A percentile compares a stretch with the other conserved stretches of the same genome.
phyloP scores from a whole-genome alignment of 2,113 vertebrate genomes.

The Hippolais icterina region DNA sequence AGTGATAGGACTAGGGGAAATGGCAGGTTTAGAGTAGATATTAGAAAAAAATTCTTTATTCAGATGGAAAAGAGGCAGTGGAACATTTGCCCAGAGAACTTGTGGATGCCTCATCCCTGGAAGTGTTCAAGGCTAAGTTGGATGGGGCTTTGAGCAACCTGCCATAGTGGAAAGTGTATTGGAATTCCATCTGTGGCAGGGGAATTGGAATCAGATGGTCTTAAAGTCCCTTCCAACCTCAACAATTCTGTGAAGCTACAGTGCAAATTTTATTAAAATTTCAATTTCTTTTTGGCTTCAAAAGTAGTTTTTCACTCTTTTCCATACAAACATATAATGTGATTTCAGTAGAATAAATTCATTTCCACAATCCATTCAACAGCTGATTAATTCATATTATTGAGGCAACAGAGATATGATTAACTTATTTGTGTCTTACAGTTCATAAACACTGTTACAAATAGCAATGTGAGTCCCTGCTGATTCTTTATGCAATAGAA shows the following conservation, averaged over 20 bases:
- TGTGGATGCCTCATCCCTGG: neutral
- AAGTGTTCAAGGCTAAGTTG: neutral
- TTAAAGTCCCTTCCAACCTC: neutral
- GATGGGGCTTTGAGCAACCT: neutral
- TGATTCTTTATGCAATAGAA: neutral
- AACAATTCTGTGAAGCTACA: neutral
- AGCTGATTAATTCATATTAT: slow-evolving; percentile 31
- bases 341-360: neutral
- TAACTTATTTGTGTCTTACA: neutral
- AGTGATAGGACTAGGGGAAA: neutral
- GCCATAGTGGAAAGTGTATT: neutral
- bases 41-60: neutral
- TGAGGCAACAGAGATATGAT: neutral
- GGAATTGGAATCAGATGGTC: neutral
- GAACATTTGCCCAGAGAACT: neutral
- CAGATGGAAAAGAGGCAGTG: neutral
- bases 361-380: neutral
- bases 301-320: neutral
- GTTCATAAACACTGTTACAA: neutral
- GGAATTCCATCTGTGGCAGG: no score
- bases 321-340: neutral
- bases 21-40: neutral
- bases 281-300: neutral
- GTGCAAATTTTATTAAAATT: neutral
- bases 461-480: neutral